A percentile compares a stretch with the other conserved stretches of the same genome.
phyloP scores from a whole-genome alignment of 1,140 invertebrate genomes.

The Prorops nasuta region DNA sequence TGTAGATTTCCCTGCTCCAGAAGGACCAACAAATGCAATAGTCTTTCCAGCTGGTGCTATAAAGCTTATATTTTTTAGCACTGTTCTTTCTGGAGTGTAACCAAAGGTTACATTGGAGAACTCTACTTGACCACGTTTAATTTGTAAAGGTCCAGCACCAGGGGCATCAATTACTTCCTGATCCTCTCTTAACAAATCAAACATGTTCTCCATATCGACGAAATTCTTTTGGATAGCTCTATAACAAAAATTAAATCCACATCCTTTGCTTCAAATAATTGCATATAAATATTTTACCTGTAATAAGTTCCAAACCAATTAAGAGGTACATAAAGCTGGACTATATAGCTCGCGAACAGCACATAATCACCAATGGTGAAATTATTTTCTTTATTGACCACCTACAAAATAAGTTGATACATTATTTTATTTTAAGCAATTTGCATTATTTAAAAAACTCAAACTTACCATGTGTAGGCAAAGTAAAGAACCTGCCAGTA shows the following conservation, averaged over 20 bases:
- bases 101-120: slow-evolving; percentile 88
- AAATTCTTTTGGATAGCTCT: slow-evolving; percentile 96
- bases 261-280: slow-evolving; percentile 3
- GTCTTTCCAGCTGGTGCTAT: slow-evolving; percentile 85
- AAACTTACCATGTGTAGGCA: slow-evolving; percentile 75
- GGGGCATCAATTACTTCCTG: slow-evolving; percentile 83
- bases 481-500: slow-evolving; percentile 83
- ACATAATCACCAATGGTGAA: slow-evolving; percentile 93
- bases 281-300: slow-evolving; percentile 67
- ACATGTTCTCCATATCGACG: slow-evolving; percentile 99
- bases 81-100: slow-evolving; percentile 78
- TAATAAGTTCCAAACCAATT: slow-evolving; percentile 99
- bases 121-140: slow-evolving; percentile 78
- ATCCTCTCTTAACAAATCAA: slow-evolving; percentile 85
- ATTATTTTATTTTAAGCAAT: slow-evolving; percentile 5
- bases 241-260: slow-evolving; percentile 14
- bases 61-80: slow-evolving; percentile 86
- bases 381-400: slow-evolving; percentile 62
- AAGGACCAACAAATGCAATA: slow-evolving; percentile 87
- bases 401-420: slow-evolving; percentile 21
- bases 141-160: slow-evolving; percentile 69
- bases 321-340: slow-evolving; percentile 92
- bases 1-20: slow-evolving; percentile 92
- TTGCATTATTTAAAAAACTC: background rate
- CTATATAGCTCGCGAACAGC: slow-evolving; percentile 91